Evolutionary conservation across 1,140 invertebrate genomes (phyloP).

Genomic region (Diorhabda elongata): DNA sequence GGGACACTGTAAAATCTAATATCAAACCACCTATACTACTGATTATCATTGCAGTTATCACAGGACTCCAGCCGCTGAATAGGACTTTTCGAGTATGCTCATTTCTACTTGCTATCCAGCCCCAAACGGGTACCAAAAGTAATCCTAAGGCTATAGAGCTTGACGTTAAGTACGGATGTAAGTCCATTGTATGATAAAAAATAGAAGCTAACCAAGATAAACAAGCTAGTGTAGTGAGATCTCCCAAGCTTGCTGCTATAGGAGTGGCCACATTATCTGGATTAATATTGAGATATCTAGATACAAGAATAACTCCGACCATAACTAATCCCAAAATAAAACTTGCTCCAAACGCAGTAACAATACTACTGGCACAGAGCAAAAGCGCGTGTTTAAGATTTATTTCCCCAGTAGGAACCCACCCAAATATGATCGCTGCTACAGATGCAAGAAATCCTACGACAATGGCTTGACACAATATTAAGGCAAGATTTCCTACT

Average conservation of each 20-base stretch:
- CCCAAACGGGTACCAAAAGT: slow-evolving; percentile 64
- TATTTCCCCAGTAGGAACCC: slow-evolving; percentile 75
- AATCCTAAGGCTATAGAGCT: slow-evolving; percentile 54
- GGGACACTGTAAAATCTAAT: slow-evolving; percentile 64
- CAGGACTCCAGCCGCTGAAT: slow-evolving; percentile 67
- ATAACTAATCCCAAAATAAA: slow-evolving; percentile 74
- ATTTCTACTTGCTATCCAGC: slow-evolving; percentile 64
- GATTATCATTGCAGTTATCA: slow-evolving; percentile 70
- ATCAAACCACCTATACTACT: slow-evolving; percentile 67
- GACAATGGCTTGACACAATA: slow-evolving; percentile 89
- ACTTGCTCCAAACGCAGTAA: slow-evolving; percentile 88
- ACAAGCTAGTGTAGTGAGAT: slow-evolving; percentile 72
- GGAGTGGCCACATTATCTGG: slow-evolving; percentile 90
- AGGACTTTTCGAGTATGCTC: slow-evolving; percentile 63
- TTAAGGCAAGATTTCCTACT: slow-evolving; percentile 79
- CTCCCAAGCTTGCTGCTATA: slow-evolving; percentile 82
- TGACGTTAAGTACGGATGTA: slow-evolving; percentile 59
- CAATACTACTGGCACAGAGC: slow-evolving; percentile 81
- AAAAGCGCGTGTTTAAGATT: slow-evolving; percentile 79
- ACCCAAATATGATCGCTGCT: slow-evolving; percentile 80
- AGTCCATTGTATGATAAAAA: slow-evolving; percentile 58
- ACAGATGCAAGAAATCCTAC: slow-evolving; percentile 87
- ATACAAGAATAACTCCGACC: slow-evolving; percentile 73
- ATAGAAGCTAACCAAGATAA: slow-evolving; percentile 66
- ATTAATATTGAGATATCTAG: slow-evolving; percentile 74